These are phyloP conservation scores for Excalfactoria chinensis DNA, from an alignment of 2,113 vertebrate genomes.

Conservation along the genomic window DNA sequence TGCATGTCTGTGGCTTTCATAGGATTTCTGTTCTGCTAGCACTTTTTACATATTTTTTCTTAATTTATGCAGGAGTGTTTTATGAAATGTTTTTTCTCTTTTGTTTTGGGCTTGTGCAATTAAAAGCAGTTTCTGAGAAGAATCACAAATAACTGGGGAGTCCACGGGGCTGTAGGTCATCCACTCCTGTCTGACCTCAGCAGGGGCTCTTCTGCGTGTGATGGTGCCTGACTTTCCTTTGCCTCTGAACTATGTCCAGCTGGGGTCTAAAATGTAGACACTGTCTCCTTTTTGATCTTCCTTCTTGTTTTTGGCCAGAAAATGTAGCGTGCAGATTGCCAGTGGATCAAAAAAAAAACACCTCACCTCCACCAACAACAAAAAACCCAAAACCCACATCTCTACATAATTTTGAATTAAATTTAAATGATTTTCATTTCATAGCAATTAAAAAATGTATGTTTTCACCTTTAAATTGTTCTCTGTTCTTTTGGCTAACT, in stretches of 20 bases:
- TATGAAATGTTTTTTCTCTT: background rate
- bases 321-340: background rate
- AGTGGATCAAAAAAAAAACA: background rate
- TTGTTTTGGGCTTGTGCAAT: background rate
- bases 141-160: too few species aligned
- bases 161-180: accelerated
- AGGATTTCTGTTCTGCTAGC: background rate
- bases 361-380: too few species aligned
- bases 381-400: background rate
- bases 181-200: background rate
- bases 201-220: accelerated
- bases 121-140: background rate
- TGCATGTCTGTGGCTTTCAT: background rate
- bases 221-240: background rate
- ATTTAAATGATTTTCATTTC: background rate
- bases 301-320: background rate
- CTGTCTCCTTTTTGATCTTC: background rate
- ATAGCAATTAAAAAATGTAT: background rate
- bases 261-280: background rate
- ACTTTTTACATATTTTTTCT: background rate
- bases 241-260: background rate
- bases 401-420: background rate
- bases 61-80: background rate
- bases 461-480: background rate
- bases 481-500: background rate